These are phyloP conservation scores for Aurelia aurita DNA, from an alignment of 30 jellyfish, hydroid and myxozoan genomes.

Conservation along the genomic window DNA sequence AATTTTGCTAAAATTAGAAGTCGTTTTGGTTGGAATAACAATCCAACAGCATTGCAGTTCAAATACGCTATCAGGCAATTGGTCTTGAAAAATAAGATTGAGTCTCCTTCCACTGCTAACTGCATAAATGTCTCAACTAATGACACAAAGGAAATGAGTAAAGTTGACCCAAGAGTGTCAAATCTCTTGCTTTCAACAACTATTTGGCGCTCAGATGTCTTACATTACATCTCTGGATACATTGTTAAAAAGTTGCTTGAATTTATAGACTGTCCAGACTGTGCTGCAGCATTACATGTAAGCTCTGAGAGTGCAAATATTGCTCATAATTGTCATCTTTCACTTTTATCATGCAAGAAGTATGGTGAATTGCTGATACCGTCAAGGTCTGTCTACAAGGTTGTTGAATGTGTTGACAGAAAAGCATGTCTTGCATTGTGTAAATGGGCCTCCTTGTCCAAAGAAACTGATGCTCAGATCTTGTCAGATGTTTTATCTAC, in stretches of 20 bases:
- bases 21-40: too few relatives aligned
- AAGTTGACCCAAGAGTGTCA: conserved; percentile 26
- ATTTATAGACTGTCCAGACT: conserved; percentile 23
- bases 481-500: too few relatives aligned
- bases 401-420: conserved; percentile 36
- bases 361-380: conserved; percentile 59
- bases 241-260: conserved; percentile 32
- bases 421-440: background rate
- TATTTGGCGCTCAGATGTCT: conserved; percentile 54
- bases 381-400: conserved; percentile 48
- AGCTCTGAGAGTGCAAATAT: background rate
- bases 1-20: conserved; percentile 9
- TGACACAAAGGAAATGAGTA: conserved; percentile 1
- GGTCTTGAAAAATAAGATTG: conserved; percentile 24
- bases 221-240: conserved; percentile 45
- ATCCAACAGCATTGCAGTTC: conserved; percentile 14
- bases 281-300: conserved; percentile 19
- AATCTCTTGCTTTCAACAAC: conserved; percentile 11
- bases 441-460: conserved; percentile 8
- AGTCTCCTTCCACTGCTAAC: conserved; percentile 49
- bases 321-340: background rate
- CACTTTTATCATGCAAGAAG: conserved; percentile 40
- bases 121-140: conserved; percentile 15
- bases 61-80: conserved; percentile 42
- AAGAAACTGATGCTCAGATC: too few relatives aligned